These are phyloP conservation scores for Austrofundulus limnaeus DNA, from an alignment of 2,113 vertebrate genomes.

Conservation along the genomic window DNA sequence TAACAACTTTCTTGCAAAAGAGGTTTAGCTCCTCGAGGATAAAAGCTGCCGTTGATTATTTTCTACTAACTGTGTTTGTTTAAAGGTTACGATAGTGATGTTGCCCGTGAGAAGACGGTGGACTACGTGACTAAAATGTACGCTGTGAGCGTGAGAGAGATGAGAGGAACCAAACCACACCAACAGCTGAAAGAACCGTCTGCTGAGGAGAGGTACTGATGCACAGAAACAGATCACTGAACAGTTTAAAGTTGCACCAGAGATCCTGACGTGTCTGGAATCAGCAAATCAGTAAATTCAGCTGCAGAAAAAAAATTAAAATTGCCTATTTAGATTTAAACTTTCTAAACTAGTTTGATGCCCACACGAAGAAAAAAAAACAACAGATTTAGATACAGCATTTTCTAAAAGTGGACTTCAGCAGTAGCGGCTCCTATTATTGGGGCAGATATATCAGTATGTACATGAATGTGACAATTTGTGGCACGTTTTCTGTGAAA, in stretches of 20 bases:
- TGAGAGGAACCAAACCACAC: conserved; percentile 93
- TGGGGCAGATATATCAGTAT: no score
- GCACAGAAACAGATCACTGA: neutral
- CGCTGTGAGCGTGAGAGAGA: conserved; percentile 89
- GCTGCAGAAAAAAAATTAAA: no score
- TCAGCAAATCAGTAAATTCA: neutral
- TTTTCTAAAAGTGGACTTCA: no score
- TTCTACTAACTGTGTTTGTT: neutral
- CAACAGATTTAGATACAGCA: no score
- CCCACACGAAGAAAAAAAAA: no score
- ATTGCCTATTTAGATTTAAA: no score
- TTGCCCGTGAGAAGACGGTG: conserved; percentile 89
- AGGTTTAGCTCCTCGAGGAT: neutral
- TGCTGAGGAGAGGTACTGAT: conserved; percentile 87
- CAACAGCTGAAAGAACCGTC: conserved; percentile 90
- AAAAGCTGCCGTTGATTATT: neutral
- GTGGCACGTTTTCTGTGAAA: no score
- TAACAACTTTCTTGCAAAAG: no score
- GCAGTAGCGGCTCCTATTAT: no score
- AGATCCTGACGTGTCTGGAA: neutral
- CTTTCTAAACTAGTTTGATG: no score
- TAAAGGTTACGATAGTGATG: conserved; percentile 94
- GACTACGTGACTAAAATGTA: conserved; percentile 94
- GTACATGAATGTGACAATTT: no score
- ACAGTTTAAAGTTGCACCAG: conserved; percentile 13